phyloP scores from a whole-genome alignment of 2,797 vertebrate species.

The Lycodopsis pacificus region DNA sequence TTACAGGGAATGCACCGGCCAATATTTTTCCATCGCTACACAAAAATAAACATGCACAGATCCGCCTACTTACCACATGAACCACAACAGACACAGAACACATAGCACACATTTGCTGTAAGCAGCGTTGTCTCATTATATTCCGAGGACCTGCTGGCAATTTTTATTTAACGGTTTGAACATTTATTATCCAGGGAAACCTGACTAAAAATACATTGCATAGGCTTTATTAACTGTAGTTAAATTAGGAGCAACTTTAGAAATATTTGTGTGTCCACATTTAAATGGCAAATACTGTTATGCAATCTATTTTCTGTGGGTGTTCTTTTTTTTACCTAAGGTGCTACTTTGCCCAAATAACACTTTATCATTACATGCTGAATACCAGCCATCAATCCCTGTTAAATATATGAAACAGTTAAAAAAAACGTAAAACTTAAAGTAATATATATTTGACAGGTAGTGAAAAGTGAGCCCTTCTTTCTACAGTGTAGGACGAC shows the following conservation, averaged over 20 bases:
- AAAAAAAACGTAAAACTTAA: too few relatives aligned
- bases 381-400: constrained; percentile 2
- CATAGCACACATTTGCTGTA: neutral
- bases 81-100: constrained; percentile 21
- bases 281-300: constrained; percentile 12
- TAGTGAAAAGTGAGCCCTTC: constrained; percentile 4
- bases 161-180: constrained; percentile 21
- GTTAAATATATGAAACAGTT: neutral
- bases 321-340: neutral
- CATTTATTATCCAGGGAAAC: constrained; percentile 12
- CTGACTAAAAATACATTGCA: neutral
- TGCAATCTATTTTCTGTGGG: neutral
- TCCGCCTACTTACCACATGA: constrained; percentile 18
- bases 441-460: constrained; percentile 4
- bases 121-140: constrained; percentile 31
- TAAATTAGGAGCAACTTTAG: constrained; percentile 1
- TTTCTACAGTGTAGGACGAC: neutral
- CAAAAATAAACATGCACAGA: constrained; percentile 27
- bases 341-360: neutral
- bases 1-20: neutral
- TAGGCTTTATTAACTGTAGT: constrained; percentile 1
- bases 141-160: constrained; percentile 2
- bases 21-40: constrained; percentile 35
- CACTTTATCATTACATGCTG: neutral
- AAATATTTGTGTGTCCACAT: neutral